These are phyloP conservation scores for Acyrthosiphon pisum DNA, from an alignment of 1,140 invertebrate species.

Conservation along the genomic window DNA sequence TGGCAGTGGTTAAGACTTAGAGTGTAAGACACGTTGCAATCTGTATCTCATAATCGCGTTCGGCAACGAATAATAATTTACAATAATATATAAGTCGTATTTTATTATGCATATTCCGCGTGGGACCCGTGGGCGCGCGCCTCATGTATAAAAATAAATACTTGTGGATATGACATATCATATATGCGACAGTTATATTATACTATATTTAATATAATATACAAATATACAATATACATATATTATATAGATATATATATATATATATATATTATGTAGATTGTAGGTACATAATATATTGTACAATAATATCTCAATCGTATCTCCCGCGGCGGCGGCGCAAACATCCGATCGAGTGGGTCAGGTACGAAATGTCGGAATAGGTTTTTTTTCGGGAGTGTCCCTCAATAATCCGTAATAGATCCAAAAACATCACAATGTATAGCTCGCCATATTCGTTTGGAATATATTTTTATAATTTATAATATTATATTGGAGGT, in stretches of 20 bases:
- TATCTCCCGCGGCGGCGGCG: not conserved
- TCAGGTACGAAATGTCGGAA: not conserved
- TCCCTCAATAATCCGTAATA: not conserved
- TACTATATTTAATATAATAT: slow-evolving; percentile 11
- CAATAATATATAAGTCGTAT: not conserved
- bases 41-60: not conserved
- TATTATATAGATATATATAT: too few relatives aligned
- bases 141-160: not conserved
- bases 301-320: slow-evolving; percentile 11
- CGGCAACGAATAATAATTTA: not conserved
- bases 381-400: slow-evolving; percentile 13
- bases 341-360: slow-evolving; percentile 1
- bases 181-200: not conserved
- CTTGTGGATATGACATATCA: not conserved
- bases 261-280: not conserved
- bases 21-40: not conserved
- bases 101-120: not conserved
- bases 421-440: slow-evolving; percentile 15
- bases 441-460: not conserved
- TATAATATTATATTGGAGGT: slow-evolving; percentile 13
- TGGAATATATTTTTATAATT: not conserved
- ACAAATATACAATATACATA: not conserved
- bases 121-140: not conserved
- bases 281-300: not conserved
- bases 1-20: not conserved